Evolutionary conservation across 2,113 vertebrate genomes (phyloP), one percentile per base, ranked within the genome.

Genomic region (Pholis gunnellus): DNA sequence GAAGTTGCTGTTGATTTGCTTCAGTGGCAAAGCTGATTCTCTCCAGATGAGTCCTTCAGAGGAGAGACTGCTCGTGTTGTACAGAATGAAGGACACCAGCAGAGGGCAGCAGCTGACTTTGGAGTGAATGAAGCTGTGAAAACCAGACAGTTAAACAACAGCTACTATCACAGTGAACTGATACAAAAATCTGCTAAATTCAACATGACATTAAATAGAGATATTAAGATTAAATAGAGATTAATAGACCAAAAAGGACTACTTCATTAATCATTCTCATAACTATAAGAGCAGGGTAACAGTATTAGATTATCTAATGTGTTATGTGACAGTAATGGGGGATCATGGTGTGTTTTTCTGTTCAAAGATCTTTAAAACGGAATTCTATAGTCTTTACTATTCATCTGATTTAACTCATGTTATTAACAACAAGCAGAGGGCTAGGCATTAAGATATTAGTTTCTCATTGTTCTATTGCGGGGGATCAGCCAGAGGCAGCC

Each of bases 51-150:
- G 15, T 38, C 9, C 15, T 9, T 9, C 22, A 20, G 11, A 42
- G 8, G 13, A 4, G 22, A 56, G 17, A 1, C 15, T 40, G 22
- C 9, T 34, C 48, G 27, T 60, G 67, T 18, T 89, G 84, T 68
- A 67, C 15, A 25, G 54, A 42, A n/a, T 6, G 11, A 25, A 3
- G 0, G 6, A 0, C 0, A 17, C 79, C 92, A 91, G 77, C 81
- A 89, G 92, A 86, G 86, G 88, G 92, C 85, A 87, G 88, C 73
- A 91, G 48, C 56, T 34, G 57, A 75, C 69, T 54, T 57, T 36
- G 25, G 71, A 48, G 22, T 50, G 74, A 52, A 17, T 54, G 1
- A 69, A 25, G 20, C 22, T 22, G 25, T 36, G 13, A 6, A 22
- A 46, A 14, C 9, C 9, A 6, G 8, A 34, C 18, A 34, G 46